Percentiles rank a stretch among this genome's conserved stretches.
Evolutionary conservation across 2,797 vertebrate species (phyloP).

Genomic region (Oreortyx pictus): DNA sequence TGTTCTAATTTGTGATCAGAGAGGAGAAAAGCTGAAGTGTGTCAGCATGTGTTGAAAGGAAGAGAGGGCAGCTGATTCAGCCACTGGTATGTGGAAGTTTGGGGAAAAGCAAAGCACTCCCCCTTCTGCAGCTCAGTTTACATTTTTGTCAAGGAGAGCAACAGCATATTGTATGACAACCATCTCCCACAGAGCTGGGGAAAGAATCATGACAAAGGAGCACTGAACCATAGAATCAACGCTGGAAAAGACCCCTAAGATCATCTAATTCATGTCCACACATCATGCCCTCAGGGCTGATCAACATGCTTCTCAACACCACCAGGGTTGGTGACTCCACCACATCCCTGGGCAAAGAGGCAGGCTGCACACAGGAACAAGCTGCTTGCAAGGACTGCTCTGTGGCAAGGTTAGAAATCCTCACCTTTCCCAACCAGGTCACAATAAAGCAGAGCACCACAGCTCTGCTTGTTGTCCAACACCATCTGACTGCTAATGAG

Average conservation of each 20-base stretch:
- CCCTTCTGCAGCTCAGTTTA: background rate
- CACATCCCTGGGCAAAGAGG: background rate
- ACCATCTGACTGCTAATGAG: background rate
- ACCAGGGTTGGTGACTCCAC: no score
- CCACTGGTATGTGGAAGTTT: background rate
- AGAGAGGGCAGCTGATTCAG: background rate
- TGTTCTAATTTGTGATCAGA: background rate
- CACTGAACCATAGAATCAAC: background rate
- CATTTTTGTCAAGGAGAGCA: background rate
- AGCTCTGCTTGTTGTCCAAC: background rate
- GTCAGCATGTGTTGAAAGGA: background rate
- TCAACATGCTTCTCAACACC: no score
- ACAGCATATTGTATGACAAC: background rate
- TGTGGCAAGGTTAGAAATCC: rapidly evolving
- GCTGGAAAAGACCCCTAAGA: no score
- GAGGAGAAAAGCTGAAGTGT: background rate
- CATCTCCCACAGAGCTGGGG: background rate
- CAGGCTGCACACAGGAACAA: background rate
- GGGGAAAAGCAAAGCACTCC: background rate
- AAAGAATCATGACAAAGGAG: background rate
- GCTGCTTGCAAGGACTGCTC: background rate
- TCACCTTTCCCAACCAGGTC: background rate
- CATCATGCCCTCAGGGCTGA: no score
- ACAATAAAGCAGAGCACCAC: background rate
- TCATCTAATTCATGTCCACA: no score